Percentiles rank a stretch among this genome's conserved stretches.
Evolutionary conservation across 1,140 invertebrate species (phyloP).

Genomic region (Stegodyphus dumicola): DNA sequence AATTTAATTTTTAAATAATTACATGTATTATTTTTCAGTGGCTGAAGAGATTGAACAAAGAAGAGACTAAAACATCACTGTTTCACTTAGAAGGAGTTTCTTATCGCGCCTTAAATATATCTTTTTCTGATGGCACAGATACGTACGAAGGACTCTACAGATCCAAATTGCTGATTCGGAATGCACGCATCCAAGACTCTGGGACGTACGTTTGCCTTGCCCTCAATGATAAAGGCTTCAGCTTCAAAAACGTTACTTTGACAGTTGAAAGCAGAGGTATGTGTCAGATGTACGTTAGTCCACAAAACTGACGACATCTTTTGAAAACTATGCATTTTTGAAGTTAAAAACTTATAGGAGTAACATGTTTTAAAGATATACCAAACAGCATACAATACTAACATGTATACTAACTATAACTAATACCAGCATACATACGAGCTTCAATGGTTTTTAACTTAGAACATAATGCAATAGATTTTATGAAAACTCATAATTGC

Average conservation of each 20-base stretch:
- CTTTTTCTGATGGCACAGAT: neutral
- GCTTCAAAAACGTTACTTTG: conserved; percentile 30
- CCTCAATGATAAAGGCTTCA: conserved; percentile 65
- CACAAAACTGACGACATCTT: too few species aligned
- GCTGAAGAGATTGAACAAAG: conserved; percentile 37
- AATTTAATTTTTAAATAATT: too few species aligned
- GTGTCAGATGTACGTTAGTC: neutral
- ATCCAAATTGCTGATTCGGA: conserved; percentile 39
- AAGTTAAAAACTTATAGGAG: too few species aligned
- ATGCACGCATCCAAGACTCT: conserved; percentile 73
- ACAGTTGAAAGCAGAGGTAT: conserved; percentile 1
- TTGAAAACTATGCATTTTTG: too few species aligned
- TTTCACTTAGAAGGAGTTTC: conserved; percentile 28
- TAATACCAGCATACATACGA: too few species aligned
- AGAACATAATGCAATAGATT: too few species aligned
- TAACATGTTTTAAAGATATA: too few species aligned
- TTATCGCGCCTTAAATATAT: conserved; percentile 22
- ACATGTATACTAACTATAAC: too few species aligned
- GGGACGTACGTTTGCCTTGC: conserved; percentile 79
- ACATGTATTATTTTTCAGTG: conserved; percentile 1
- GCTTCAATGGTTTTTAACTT: too few species aligned
- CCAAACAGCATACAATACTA: too few species aligned
- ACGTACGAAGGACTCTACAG: conserved; percentile 5
- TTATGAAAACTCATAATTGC: too few species aligned
- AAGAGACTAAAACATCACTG: neutral